phyloP scores from a whole-genome alignment of 2,888 invertebrate species.

The Parascotia fuliginaria region DNA sequence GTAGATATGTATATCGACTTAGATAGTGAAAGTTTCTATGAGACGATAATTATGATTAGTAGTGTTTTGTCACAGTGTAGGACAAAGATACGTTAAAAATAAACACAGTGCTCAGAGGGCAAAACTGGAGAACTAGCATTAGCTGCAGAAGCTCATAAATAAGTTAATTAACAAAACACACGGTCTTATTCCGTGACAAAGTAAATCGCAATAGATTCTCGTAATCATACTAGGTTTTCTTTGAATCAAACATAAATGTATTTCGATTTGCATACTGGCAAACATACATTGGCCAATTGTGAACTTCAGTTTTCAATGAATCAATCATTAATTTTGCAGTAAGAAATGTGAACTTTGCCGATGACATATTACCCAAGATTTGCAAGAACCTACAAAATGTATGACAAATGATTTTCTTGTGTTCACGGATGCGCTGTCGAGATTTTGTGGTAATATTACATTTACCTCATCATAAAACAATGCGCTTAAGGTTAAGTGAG shows the following conservation, averaged over 20 bases:
- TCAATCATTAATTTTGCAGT: background rate
- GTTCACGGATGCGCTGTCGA: background rate
- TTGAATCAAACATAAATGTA: too few relatives aligned
- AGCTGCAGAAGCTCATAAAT: too few relatives aligned
- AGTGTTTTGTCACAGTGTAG: too few relatives aligned
- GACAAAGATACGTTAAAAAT: too few relatives aligned
- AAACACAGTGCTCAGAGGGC: too few relatives aligned
- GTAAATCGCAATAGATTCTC: too few relatives aligned
- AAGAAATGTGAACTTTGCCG: background rate
- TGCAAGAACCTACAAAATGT: background rate
- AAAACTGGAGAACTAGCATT: too few relatives aligned
- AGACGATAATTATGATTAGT: background rate
- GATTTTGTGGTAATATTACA: slow-evolving; percentile 2
- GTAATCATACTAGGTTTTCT: too few relatives aligned
- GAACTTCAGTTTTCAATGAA: background rate
- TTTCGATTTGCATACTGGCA: too few relatives aligned
- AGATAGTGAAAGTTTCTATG: background rate
- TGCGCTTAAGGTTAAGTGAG: slow-evolving; percentile 7
- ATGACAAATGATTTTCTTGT: background rate
- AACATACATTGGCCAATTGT: too few relatives aligned
- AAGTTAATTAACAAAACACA: too few relatives aligned
- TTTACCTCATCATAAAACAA: slow-evolving; percentile 3
- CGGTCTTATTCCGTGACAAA: too few relatives aligned
- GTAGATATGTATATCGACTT: background rate
- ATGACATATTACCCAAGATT: background rate